phyloP scores from a whole-genome alignment of 1,140 invertebrate genomes.

The Penaeus vannamei region DNA sequence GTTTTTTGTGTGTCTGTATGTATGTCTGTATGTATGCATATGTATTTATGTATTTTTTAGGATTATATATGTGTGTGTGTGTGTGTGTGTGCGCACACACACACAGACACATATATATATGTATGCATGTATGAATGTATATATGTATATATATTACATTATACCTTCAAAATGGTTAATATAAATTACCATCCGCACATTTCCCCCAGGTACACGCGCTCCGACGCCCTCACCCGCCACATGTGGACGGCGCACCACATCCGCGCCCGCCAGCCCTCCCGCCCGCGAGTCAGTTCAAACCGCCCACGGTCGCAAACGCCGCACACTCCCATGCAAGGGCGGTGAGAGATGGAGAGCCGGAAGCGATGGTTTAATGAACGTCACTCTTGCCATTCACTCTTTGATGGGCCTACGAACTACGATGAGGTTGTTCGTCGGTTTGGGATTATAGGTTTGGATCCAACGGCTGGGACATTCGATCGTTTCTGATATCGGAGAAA shows the following conservation, averaged over 20 bases:
- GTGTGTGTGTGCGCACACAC: neutral
- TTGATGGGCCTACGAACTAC: too few species aligned
- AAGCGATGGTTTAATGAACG: neutral
- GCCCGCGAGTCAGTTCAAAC: neutral
- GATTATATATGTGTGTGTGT: neutral
- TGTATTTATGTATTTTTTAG: too few species aligned
- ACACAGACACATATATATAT: conserved; percentile 3
- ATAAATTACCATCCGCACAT: neutral
- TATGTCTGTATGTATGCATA: too few species aligned
- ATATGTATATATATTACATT: conserved; percentile 2
- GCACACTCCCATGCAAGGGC: neutral
- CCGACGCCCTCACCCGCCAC: conserved; percentile 53
- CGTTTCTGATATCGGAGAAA: too few species aligned
- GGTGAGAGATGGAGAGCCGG: neutral
- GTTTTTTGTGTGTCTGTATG: too few species aligned
- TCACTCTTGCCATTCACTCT: too few species aligned
- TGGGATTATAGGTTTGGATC: too few species aligned
- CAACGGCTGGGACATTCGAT: too few species aligned
- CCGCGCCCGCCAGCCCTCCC: conserved; percentile 40
- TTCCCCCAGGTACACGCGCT: conserved; percentile 40
- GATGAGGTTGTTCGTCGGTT: too few species aligned
- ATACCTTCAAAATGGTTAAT: neutral
- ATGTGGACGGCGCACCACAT: conserved; percentile 60
- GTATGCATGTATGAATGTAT: neutral
- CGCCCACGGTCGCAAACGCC: neutral